Base-by-base conservation (phyloP, 1,140 invertebrate genomes). In the Antheraea pernyi region DNA sequence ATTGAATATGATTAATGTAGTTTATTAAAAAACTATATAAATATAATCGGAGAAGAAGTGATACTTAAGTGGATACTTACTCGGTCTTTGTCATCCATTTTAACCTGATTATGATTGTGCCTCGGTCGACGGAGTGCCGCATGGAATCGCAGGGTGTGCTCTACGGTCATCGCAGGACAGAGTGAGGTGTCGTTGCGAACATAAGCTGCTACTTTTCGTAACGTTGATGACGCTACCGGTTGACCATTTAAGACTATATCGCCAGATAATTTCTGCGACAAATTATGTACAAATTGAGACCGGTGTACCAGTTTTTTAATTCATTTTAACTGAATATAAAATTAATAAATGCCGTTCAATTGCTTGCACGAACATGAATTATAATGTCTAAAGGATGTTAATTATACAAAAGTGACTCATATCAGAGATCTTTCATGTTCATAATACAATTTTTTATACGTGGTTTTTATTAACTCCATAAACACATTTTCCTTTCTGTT, bases 191-290 rank as follows among this genome's bases (percentile, higher is more conserved):
- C 94, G 65, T 93, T 93, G 59, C 95, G 93, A 0, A 96, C 95
- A 79, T 95, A 96, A 0, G 95, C 94, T 3, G 95, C 93, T 53
- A 94, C 85, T 59, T 95, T 95, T 73, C 94, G 94, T 9, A 98
- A 91, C n/a, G 95, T 95, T 0, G 92, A 89, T 0, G 95, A 91
- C 22, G 95, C 94, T 36, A 98, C 95, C 37, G 94, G 94, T 83
- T 97, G 95, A 0, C 98, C 98, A 80, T 99, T 99, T 1, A 99
- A 92, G 3, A 98, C 91, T 74, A 99, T 95, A 76, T 97, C 97
- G 0, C 97, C 97, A 8, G 94, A 93, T 68, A 95, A 93, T 64
- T 93, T 93, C 91, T 93, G 72, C 0, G 76, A 77, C 22, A 53
- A 53, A 13, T 53, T 13, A 53, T 16, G 6, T 16, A 11, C 46